Base-by-base conservation (phyloP, 2,797 vertebrate genomes). In the Brachyalestes nurse region DNA sequence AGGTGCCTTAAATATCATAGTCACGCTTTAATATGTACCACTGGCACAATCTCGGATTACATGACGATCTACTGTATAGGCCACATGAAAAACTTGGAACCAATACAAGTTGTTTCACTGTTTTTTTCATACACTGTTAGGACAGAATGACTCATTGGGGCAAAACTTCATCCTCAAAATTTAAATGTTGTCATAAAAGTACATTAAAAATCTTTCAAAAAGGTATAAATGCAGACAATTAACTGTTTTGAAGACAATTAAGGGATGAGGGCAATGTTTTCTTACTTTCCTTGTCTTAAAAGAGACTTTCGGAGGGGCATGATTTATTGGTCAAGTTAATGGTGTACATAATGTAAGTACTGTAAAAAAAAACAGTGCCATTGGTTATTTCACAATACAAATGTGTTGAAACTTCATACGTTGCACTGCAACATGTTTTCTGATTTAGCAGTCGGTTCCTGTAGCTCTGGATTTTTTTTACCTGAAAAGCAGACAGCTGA, bases 251-350 rank as follows among this genome's bases (percentile, higher is more conserved):
- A 19, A 5, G 47, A n/a, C 47, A 13, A 45, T 45, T 45, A 34
- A 53, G 28, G 40, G 60, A 53, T 75, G 51, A 21, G 65, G 53
- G 51, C 71, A 58, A 57, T 28, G 23, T 72, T 62, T 83, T 86
- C 83, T 78, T 71, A 76, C 77, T 83, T 75, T 72, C 79, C 83
- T 77, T 67, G 66, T 87, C 85, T 89, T 84, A 93, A 92, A 88
- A 85, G 91, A 86, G 88, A 74, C 80, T 14, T 9, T 79, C 83
- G 51, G 80, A 87, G 81, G 83, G 88, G 88, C 87, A 78, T 79
- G 86, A 83, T 85, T 62, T 78, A 74, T 49, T 55, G 51, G 64
- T 38, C 2, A 6, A 19, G 47, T 65, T 88, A 86, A 58, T 84
- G 84, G 78, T 60, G 79, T 88, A 85, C 87, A 87, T 85, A 89